A percentile compares a stretch with the other conserved stretches of the same genome.
Evolutionary conservation across 2,113 vertebrate species (phyloP).

Genomic region (Periophthalmus modestus): DNA sequence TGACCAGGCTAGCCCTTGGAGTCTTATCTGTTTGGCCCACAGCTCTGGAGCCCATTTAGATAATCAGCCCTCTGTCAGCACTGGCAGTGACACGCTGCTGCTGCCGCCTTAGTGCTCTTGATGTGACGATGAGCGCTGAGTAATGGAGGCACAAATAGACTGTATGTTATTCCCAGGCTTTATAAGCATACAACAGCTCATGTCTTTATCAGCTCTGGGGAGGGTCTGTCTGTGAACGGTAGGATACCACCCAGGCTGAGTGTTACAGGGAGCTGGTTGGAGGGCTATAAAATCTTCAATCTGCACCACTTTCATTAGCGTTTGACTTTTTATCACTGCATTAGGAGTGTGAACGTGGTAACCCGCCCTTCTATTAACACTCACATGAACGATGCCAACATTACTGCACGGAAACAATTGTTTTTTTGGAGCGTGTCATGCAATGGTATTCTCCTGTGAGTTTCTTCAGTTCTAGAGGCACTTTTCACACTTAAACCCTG

Average conservation of each 20-base stretch:
- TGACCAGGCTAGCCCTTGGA: slow-evolving; percentile 22
- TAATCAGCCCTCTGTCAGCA: slow-evolving; percentile 63
- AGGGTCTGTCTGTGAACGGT: background rate
- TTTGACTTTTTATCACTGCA: slow-evolving; percentile 14
- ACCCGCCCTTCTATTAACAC: slow-evolving; percentile 9
- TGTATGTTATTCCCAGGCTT: slow-evolving; percentile 29
- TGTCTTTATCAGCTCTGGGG: background rate
- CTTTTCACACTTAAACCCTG: background rate
- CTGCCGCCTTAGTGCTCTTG: slow-evolving; percentile 10
- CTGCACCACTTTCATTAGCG: slow-evolving; percentile 31
- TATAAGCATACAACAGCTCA: slow-evolving; percentile 29
- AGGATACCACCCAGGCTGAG: slow-evolving; percentile 21
- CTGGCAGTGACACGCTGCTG: slow-evolving; percentile 23
- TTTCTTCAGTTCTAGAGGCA: background rate
- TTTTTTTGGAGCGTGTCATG: background rate
- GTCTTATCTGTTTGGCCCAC: slow-evolving; percentile 67
- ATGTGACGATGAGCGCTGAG: slow-evolving; percentile 21
- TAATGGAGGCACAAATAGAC: slow-evolving; percentile 38
- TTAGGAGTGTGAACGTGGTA: slow-evolving; percentile 26
- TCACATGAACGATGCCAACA: slow-evolving; percentile 13
- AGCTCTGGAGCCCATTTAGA: slow-evolving; percentile 58
- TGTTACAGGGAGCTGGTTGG: background rate
- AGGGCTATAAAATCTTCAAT: slow-evolving; percentile 23
- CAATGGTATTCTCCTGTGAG: background rate
- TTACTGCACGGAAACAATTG: slow-evolving; percentile 15